Percentiles rank a stretch among this genome's conserved stretches.
Evolutionary conservation across 1,140 invertebrate genomes (phyloP).

Genomic region (Hypothenemus hampei): DNA sequence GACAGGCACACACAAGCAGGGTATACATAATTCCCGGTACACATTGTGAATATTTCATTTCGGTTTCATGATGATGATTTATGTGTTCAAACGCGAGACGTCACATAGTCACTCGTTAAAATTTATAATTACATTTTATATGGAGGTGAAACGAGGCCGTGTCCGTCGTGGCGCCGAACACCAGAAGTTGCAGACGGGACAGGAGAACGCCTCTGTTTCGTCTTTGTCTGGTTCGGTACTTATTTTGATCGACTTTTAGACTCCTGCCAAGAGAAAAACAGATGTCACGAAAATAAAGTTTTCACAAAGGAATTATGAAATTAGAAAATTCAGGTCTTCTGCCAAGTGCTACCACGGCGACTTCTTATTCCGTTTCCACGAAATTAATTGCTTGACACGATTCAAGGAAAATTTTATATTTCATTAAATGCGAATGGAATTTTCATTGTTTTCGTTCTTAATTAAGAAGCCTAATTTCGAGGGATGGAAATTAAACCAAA

Average conservation of each 20-base stretch:
- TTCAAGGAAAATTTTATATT: too few species aligned
- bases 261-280: conserved; percentile 5
- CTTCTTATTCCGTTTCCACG: too few species aligned
- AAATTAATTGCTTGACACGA: too few species aligned
- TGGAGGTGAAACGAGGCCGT: not conserved
- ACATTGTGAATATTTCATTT: not conserved
- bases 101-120: conserved; percentile 9
- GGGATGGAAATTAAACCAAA: too few species aligned
- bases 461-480: too few species aligned
- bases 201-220: too few species aligned
- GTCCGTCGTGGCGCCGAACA: conserved; percentile 3
- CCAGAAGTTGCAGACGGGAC: conserved; percentile 5
- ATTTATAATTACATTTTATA: conserved; percentile 15
- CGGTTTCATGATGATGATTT: conserved; percentile 8
- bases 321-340: not conserved
- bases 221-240: conserved; percentile 9
- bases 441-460: too few species aligned
- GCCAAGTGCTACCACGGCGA: not conserved
- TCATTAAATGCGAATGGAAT: too few species aligned
- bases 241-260: conserved; percentile 17
- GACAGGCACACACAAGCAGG: too few species aligned
- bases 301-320: conserved; percentile 5
- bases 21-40: too few species aligned
- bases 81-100: too few species aligned
- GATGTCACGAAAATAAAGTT: conserved; percentile 7